Evolutionary conservation across 2,113 vertebrate species (phyloP), one percentile per base, ranked within the genome.

Genomic region (Pyxicephalus adspersus): DNA sequence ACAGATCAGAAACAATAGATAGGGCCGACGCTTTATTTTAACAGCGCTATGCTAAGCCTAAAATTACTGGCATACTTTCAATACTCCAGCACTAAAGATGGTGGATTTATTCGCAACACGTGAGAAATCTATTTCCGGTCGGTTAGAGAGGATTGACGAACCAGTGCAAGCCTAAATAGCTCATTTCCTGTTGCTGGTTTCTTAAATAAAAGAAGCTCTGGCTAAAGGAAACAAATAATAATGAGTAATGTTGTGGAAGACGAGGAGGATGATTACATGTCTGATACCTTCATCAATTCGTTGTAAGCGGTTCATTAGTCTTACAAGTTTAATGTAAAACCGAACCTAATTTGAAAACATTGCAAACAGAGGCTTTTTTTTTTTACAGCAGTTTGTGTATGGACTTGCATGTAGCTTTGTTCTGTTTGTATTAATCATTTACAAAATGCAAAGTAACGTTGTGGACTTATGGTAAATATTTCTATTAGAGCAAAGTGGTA

Each of bases 221-320:
- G n/a, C 16, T 54, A 19, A 20, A 19, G 28, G 9, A 13, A 19
- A 16, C 1, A 8, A n/a, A 1, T 15, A 50, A 38, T 7, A 20
- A 77, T 77, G 76, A 65, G 20, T 66, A 51, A 28, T 65, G 52
- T 18, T 9, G 79, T 22, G 4, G 65, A 51, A 52, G 78, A 73
- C 2, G 77, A 71, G 58, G 79, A 81, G 28, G 79, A 81, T 0
- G 79, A 81, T 38, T 81, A 81, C 16, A 81, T 81, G 79, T 81
- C 79, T 2, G 79, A 81, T 28, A 52, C 68, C 18, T 81, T 81
- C 61, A 19, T 81, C 51, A 74, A 51, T 52, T 65, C 70, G 4
- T 18, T 58, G 79, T 81, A 65, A 74, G 79, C 28, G 31, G 31
- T 9, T 2, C 20, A 26, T 15, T 2, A 11, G 11, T 17, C 15